These are phyloP conservation scores for Xiphorhynchus elegans DNA, from an alignment of 2,113 vertebrate genomes.

Conservation along the genomic window DNA sequence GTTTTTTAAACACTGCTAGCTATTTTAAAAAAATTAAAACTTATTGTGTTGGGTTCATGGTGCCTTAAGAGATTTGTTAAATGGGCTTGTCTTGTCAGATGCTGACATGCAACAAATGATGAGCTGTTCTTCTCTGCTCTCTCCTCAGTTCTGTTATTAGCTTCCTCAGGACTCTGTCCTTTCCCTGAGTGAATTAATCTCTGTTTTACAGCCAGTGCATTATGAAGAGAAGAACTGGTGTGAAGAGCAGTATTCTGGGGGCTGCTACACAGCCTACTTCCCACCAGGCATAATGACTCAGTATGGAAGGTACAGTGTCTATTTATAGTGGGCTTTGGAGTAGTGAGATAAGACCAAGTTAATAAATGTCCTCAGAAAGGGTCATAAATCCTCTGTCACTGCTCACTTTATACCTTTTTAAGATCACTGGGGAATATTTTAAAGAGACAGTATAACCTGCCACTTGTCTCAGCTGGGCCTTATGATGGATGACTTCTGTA, in stretches of 20 bases:
- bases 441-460: neutral
- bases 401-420: neutral
- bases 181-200: constrained; percentile 22
- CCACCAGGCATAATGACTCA: constrained; percentile 95
- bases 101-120: neutral
- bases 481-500: constrained; percentile 6
- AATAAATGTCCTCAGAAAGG: constrained; percentile 44
- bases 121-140: neutral
- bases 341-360: constrained; percentile 15
- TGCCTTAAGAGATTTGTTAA: neutral
- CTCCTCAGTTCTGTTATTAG: neutral
- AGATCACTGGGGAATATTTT: constrained; percentile 2
- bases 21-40: neutral
- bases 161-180: neutral
- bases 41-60: neutral
- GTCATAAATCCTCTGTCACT: constrained; percentile 45
- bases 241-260: constrained; percentile 96
- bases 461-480: neutral
- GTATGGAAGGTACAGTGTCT: constrained; percentile 85
- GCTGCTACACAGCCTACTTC: constrained; percentile 94
- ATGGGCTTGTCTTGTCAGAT: neutral
- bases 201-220: constrained; percentile 86
- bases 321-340: neutral
- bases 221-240: constrained; percentile 99
- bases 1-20: neutral